These are phyloP conservation scores for Martes martes DNA, from an alignment of 2,113 vertebrate species.

Conservation along the genomic window DNA sequence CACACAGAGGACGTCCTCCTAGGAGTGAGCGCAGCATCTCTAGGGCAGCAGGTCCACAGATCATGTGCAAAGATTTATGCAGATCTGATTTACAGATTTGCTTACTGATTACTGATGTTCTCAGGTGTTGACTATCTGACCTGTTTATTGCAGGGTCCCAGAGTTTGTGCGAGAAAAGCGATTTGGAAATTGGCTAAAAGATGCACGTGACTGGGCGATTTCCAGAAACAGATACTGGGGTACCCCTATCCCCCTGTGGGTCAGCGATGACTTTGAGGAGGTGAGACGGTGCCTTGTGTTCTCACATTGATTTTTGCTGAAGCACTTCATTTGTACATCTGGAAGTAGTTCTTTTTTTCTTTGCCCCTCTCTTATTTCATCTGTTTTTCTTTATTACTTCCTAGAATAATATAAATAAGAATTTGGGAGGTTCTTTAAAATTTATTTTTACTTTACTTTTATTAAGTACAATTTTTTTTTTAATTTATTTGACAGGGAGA, in stretches of 20 bases:
- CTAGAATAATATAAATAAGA: background rate
- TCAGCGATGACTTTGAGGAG: conserved; percentile 96
- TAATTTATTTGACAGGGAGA: too few relatives aligned
- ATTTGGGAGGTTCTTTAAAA: background rate
- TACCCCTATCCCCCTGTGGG: conserved; percentile 97
- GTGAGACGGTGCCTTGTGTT: conserved; percentile 70
- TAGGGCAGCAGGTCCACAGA: background rate
- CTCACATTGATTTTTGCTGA: background rate
- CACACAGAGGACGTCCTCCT: background rate
- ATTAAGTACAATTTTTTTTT: background rate
- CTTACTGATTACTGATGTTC: background rate
- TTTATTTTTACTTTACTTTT: background rate
- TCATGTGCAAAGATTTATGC: background rate
- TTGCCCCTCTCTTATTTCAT: background rate
- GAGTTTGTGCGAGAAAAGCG: conserved; percentile 97
- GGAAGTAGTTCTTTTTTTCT: background rate
- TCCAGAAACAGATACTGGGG: conserved; percentile 99
- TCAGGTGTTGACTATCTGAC: background rate
- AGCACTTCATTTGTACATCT: background rate
- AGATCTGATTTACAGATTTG: background rate
- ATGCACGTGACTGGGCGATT: conserved; percentile 95
- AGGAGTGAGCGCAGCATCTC: background rate
- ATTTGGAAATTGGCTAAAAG: conserved; percentile 98
- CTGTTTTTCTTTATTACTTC: background rate
- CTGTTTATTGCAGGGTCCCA: conserved; percentile 88